Percentiles rank a stretch among this genome's conserved stretches.
Evolutionary conservation across 2,888 invertebrate species (phyloP).

Genomic region (Esperia sulphurella): DNA sequence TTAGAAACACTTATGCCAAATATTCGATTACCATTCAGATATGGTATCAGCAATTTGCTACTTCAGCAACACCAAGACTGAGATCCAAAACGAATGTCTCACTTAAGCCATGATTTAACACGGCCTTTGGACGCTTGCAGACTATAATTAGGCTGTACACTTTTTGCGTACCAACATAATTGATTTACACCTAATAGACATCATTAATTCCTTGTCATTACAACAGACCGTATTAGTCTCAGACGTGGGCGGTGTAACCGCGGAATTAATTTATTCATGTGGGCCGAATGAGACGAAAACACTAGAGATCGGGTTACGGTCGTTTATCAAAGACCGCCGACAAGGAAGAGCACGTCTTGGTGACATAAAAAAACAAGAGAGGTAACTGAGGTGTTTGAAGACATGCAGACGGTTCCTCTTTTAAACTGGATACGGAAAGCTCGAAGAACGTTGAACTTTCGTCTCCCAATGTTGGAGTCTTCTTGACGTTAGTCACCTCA

Average conservation of each 20-base stretch:
- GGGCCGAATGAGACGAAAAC: constrained; percentile 43
- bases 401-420: constrained; percentile 37
- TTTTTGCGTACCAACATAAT: constrained; percentile 27
- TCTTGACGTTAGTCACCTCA: constrained; percentile 45
- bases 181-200: constrained; percentile 42
- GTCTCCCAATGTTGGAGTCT: constrained; percentile 26
- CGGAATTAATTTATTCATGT: constrained; percentile 52
- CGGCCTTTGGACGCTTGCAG: background rate
- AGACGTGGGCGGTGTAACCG: constrained; percentile 33
- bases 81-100: background rate
- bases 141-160: constrained; percentile 3
- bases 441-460: constrained; percentile 14
- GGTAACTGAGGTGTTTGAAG: constrained; percentile 30
- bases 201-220: constrained; percentile 49
- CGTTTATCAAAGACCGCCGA: constrained; percentile 59
- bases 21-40: background rate
- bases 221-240: constrained; percentile 31
- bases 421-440: constrained; percentile 17
- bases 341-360: constrained; percentile 39
- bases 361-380: constrained; percentile 42
- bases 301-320: constrained; percentile 55
- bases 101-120: background rate
- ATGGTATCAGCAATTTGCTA: background rate
- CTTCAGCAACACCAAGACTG: background rate
- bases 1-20: background rate